Percentiles rank a stretch among this genome's conserved stretches.
Conservation (phyloP, 2,113 vertebrate species). For the Odobenus rosmarus region DNA sequence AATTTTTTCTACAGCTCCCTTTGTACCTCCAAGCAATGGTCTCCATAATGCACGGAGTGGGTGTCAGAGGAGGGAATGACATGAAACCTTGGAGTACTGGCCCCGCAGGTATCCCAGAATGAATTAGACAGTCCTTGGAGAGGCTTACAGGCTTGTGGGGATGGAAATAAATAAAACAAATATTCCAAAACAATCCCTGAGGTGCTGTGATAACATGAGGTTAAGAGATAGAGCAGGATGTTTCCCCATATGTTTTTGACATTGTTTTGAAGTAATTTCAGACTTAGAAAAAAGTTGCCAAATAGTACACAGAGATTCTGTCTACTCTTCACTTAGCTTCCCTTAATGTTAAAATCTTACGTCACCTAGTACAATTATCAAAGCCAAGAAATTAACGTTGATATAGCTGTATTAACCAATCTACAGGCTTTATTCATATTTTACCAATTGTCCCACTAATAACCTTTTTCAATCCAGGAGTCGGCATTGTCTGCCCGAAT, state of each 20-base stretch:
- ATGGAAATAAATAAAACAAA: constrained; percentile 7
- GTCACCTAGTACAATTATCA: neutral
- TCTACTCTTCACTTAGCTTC: neutral
- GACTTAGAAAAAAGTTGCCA: neutral
- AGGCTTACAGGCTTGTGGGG: neutral
- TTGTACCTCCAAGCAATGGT: neutral
- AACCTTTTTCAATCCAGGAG: neutral
- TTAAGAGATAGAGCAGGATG: neutral
- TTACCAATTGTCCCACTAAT: neutral
- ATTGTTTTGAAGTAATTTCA: constrained; percentile 42
- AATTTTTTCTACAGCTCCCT: neutral
- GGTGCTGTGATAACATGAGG: neutral
- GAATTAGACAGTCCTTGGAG: neutral
- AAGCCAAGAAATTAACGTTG: neutral
- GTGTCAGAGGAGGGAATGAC: neutral
- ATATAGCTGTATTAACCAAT: too few species aligned
- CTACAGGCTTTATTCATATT: neutral
- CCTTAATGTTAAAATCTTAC: neutral
- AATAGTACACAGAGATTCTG: neutral
- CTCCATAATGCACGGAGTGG: neutral
- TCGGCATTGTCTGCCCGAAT: neutral
- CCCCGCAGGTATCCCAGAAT: neutral
- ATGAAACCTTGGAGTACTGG: neutral
- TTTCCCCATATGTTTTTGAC: neutral
- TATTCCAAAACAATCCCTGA: neutral